These are phyloP conservation scores for Malurus splendens DNA, from an alignment of 2,797 vertebrate genomes.

Conservation along the genomic window DNA sequence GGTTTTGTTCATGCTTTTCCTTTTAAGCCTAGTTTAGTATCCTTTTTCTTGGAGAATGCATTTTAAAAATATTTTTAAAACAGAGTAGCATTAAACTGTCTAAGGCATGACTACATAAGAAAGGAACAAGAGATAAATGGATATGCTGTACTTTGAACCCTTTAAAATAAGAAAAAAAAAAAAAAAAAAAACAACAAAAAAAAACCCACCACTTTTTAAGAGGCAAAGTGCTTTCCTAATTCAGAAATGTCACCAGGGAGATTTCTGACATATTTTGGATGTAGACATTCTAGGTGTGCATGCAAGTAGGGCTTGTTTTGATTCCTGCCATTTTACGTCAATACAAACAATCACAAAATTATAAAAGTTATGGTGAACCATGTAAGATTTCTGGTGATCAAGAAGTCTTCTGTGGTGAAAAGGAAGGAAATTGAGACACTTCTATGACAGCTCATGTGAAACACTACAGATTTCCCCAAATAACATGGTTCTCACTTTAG, in stretches of 20 bases:
- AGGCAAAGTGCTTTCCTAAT: neutral
- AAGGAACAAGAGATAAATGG: neutral
- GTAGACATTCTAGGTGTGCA: neutral
- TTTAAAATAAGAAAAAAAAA: neutral
- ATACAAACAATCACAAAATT: neutral
- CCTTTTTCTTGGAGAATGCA: neutral
- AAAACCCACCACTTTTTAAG: neutral
- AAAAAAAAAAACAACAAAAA: neutral
- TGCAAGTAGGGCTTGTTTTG: neutral
- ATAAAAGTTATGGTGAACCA: neutral
- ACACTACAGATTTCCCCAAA: neutral
- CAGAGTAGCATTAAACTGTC: neutral
- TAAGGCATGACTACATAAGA: neutral
- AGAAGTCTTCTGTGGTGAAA: neutral
- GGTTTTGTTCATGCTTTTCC: neutral
- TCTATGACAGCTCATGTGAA: neutral
- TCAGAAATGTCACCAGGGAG: neutral
- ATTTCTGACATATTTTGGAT: neutral
- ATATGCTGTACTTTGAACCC: fast-evolving
- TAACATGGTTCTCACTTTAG: neutral
- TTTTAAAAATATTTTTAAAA: neutral
- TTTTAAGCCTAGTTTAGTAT: neutral
- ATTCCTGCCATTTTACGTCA: neutral
- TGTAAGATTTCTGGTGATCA: neutral
- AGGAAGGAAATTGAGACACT: neutral